These are phyloP conservation scores for Sylvilagus floridanus DNA, from an alignment of 2,797 vertebrate species.

Conservation along the genomic window DNA sequence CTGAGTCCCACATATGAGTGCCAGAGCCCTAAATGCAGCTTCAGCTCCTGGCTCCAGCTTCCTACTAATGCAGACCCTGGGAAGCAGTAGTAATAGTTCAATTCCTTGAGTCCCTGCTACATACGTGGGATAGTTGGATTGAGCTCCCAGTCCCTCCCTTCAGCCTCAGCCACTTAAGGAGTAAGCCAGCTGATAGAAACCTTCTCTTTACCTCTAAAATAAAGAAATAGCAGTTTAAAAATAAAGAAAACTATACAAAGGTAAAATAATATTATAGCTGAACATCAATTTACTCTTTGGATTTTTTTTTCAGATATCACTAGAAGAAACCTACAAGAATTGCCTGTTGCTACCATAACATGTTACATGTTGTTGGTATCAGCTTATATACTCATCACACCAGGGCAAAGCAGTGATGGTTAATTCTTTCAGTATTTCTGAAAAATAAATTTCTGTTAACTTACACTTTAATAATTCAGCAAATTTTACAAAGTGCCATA, in stretches of 20 bases:
- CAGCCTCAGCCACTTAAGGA: too few relatives aligned
- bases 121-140: too few relatives aligned
- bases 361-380: neutral
- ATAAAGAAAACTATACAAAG: neutral
- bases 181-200: too few relatives aligned
- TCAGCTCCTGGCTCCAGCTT: too few relatives aligned
- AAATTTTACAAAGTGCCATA: neutral
- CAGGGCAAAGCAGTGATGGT: neutral
- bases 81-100: too few relatives aligned
- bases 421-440: neutral
- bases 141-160: too few relatives aligned
- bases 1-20: too few relatives aligned
- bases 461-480: neutral
- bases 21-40: too few relatives aligned
- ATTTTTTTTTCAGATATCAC: neutral
- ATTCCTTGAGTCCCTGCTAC: too few relatives aligned
- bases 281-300: neutral
- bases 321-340: neutral
- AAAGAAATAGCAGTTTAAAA: too few relatives aligned
- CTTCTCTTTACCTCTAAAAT: too few relatives aligned
- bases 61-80: too few relatives aligned
- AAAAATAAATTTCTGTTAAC: neutral
- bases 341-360: neutral
- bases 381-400: neutral
- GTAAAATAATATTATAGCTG: neutral